Evolutionary conservation across 2,113 vertebrate genomes (phyloP).

Genomic region (Petromus typicus): DNA sequence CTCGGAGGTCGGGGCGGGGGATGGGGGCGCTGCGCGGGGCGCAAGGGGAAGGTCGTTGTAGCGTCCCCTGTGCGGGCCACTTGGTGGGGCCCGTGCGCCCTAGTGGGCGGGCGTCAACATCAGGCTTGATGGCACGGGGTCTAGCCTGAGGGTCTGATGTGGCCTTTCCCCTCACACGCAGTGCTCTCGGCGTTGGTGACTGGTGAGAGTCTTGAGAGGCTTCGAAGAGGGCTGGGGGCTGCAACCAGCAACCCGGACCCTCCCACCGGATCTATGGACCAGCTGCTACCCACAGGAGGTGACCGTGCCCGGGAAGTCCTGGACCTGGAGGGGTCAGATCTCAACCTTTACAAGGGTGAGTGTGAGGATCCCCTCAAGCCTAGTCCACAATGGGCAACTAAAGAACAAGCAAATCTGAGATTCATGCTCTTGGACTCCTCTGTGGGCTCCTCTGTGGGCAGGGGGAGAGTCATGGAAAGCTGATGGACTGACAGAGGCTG

Average conservation of each 20-base stretch:
- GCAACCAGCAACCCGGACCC: slow-evolving; percentile 71
- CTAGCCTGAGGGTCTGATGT: slow-evolving; percentile 51
- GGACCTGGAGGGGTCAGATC: slow-evolving; percentile 61
- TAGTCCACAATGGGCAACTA: not conserved
- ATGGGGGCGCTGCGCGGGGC: slow-evolving; percentile 47
- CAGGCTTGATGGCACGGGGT: not conserved
- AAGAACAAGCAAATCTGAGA: not conserved
- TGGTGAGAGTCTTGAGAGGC: slow-evolving; percentile 79
- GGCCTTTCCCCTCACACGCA: slow-evolving; percentile 64
- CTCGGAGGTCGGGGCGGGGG: slow-evolving; percentile 47
- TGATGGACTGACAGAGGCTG: not conserved
- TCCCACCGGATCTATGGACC: slow-evolving; percentile 77
- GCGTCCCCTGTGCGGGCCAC: not conserved
- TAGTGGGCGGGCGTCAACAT: not conserved
- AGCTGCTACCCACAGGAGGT: slow-evolving; percentile 62
- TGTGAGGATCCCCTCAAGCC: not conserved
- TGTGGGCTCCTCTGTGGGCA: not conserved
- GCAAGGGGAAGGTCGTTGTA: not conserved
- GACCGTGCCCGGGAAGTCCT: slow-evolving; percentile 46
- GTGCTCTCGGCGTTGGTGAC: slow-evolving; percentile 80
- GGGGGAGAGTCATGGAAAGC: slow-evolving; percentile 25
- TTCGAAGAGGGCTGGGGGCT: slow-evolving; percentile 82
- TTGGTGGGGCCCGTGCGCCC: slow-evolving; percentile 71
- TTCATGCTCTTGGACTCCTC: not conserved
- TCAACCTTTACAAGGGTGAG: slow-evolving; percentile 77